phyloP scores from a whole-genome alignment of 1,140 invertebrate species.

The Rhopalosiphum maidis region DNA sequence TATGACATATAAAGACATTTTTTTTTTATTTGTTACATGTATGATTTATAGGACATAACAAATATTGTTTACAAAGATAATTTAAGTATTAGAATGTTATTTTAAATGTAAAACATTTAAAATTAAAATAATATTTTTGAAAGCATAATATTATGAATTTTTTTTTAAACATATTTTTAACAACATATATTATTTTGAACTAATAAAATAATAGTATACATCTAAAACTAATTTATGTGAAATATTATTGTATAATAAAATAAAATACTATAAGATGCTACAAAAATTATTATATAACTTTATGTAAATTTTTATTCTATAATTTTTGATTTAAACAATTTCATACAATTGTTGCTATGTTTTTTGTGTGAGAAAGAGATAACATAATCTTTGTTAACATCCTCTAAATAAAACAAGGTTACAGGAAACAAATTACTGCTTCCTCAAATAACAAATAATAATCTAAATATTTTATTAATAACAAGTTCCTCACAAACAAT shows the following conservation, averaged over 20 bases:
- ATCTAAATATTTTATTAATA: not conserved
- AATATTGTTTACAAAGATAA: not conserved
- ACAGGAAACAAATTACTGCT: not conserved
- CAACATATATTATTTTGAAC: not conserved
- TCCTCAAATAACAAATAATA: not conserved
- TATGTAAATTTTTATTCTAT: not conserved
- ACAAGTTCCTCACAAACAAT: not conserved
- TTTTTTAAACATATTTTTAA: not conserved
- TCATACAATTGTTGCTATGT: not conserved
- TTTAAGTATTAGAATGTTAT: not conserved
- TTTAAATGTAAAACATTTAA: not conserved
- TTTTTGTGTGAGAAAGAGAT: not conserved
- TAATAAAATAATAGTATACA: not conserved
- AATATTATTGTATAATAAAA: not conserved
- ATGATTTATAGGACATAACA: no score
- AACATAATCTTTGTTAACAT: not conserved
- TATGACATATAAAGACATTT: not conserved
- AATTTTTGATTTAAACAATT: not conserved
- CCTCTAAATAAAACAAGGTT: slow-evolving; percentile 7
- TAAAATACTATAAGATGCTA: not conserved
- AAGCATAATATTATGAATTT: not conserved
- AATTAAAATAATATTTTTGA: not conserved
- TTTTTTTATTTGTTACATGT: no score
- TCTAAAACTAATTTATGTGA: no score
- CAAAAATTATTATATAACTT: not conserved